A percentile compares a stretch with the other conserved stretches of the same genome.
These are phyloP conservation scores for Drosophila bunnanda DNA, from an alignment of 2,888 invertebrate species.

Conservation along the genomic window DNA sequence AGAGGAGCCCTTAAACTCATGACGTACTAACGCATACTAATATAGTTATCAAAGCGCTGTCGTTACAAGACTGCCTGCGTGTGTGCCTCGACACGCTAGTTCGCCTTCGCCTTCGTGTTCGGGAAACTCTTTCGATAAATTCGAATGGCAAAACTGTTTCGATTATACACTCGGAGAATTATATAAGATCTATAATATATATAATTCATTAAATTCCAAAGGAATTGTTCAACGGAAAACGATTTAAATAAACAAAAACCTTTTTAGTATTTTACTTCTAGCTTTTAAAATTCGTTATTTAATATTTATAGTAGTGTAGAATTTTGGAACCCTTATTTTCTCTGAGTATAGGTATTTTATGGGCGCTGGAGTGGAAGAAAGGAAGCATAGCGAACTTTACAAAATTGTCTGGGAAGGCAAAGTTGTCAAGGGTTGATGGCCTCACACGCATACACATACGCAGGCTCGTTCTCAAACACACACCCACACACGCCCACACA, in stretches of 20 bases:
- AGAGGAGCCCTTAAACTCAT: constrained; percentile 21
- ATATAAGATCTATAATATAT: not conserved
- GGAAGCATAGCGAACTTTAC: constrained; percentile 55
- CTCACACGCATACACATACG: constrained; percentile 23
- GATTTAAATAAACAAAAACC: not conserved
- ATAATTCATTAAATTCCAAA: not conserved
- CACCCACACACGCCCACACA: constrained; percentile 5
- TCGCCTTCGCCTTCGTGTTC: constrained; percentile 57
- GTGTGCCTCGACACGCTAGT: constrained; percentile 66
- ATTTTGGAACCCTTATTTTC: no score
- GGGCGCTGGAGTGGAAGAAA: constrained; percentile 33
- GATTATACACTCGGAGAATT: not conserved
- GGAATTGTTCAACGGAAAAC: no score
- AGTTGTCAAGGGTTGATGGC: constrained; percentile 52
- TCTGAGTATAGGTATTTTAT: constrained; percentile 48
- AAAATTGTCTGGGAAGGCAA: constrained; percentile 65
- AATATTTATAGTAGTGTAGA: not conserved
- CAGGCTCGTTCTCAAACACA: constrained; percentile 9
- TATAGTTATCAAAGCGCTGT: constrained; percentile 67
- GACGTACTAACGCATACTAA: constrained; percentile 44
- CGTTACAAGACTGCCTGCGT: constrained; percentile 42
- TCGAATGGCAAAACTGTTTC: constrained; percentile 67
- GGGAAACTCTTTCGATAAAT: constrained; percentile 73
- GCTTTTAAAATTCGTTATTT: not conserved
- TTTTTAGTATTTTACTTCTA: not conserved